Conservation (phyloP, 2,797 vertebrate genomes). For the Dryobates pubescens region DNA sequence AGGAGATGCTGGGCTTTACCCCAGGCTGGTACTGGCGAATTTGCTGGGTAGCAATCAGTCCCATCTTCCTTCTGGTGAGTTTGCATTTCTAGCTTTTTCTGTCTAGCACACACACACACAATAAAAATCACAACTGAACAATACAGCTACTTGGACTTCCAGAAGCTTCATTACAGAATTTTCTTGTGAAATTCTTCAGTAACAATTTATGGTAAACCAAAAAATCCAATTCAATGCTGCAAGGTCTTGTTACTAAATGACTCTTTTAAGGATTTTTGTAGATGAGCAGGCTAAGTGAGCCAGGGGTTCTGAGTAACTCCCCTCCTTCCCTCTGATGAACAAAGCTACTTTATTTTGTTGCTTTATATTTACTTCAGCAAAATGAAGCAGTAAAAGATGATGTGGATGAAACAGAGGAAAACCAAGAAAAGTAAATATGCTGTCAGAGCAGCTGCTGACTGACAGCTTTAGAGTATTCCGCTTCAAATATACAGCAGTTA, state of each 20-base stretch:
- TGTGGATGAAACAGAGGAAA: background rate
- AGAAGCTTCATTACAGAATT: background rate
- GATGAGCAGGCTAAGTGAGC: conserved; percentile 8
- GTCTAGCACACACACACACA: background rate
- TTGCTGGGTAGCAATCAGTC: conserved; percentile 96
- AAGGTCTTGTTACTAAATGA: background rate
- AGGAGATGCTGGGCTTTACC: conserved; percentile 93
- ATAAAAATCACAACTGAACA: background rate
- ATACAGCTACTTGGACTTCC: background rate
- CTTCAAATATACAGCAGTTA: background rate
- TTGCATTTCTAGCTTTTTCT: background rate
- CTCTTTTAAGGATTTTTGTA: background rate
- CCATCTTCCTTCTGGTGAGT: conserved; percentile 94
- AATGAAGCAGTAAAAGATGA: conserved; percentile 23
- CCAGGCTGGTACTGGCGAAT: conserved; percentile 94
- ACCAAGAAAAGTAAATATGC: background rate
- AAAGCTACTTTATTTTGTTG: background rate
- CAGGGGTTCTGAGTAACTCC: conserved; percentile 15
- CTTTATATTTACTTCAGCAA: conserved; percentile 29
- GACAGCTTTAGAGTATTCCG: background rate
- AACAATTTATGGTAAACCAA: background rate
- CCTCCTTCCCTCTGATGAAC: background rate
- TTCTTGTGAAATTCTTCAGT: background rate
- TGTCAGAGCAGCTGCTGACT: background rate
- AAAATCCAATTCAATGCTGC: background rate